Conservation (phyloP, 1,140 invertebrate genomes). For the Adoxophyes honmai region DNA sequence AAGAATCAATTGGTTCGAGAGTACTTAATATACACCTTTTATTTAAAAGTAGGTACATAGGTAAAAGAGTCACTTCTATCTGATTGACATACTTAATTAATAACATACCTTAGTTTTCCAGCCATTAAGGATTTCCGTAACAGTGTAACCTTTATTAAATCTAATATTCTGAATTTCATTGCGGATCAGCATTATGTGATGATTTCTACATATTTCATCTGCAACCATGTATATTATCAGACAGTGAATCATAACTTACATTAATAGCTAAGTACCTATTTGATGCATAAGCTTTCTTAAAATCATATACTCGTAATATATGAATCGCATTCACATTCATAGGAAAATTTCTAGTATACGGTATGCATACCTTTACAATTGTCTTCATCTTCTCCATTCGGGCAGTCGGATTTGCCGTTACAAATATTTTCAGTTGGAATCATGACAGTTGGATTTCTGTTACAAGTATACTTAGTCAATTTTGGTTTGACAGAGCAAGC, state of each 20-base stretch:
- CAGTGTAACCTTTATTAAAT: slow-evolving; percentile 35
- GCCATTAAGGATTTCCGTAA: slow-evolving; percentile 36
- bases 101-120: slow-evolving; percentile 53
- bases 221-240: background rate
- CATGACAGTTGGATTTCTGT: slow-evolving; percentile 9
- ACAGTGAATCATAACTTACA: no score
- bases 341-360: no score
- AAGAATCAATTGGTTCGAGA: no score
- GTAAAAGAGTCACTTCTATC: no score
- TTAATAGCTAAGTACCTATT: no score
- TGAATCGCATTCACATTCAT: no score
- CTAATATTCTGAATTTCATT: slow-evolving; percentile 30
- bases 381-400: slow-evolving; percentile 47
- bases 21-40: no score
- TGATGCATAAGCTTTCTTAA: no score
- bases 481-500: slow-evolving; percentile 40
- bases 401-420: slow-evolving; percentile 45
- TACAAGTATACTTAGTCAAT: slow-evolving; percentile 44
- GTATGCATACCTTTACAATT: slow-evolving; percentile 25
- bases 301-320: no score
- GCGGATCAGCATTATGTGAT: slow-evolving; percentile 45
- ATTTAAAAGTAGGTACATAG: no score
- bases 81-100: background rate
- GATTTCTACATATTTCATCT: slow-evolving; percentile 43
- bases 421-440: slow-evolving; percentile 42